These are phyloP conservation scores for Xerus rutilus DNA, from an alignment of 2,797 vertebrate genomes.

Conservation along the genomic window DNA sequence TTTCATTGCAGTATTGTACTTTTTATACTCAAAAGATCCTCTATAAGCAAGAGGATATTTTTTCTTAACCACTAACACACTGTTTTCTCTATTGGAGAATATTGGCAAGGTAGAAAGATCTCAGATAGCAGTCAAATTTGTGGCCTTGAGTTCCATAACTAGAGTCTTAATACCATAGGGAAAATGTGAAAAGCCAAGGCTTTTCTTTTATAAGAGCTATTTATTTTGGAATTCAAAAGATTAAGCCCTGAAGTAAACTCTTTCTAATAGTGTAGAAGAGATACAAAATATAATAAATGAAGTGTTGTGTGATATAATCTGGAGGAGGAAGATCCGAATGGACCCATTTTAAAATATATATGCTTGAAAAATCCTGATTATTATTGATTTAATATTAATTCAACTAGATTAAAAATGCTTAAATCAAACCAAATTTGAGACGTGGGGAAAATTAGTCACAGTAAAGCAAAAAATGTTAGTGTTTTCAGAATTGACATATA, in stretches of 20 bases:
- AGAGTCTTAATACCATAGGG: background rate
- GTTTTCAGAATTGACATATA: background rate
- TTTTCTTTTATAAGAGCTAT: slow-evolving; percentile 2
- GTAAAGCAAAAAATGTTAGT: background rate
- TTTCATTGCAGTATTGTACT: background rate
- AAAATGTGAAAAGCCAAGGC: background rate
- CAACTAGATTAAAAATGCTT: background rate
- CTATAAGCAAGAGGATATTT: background rate
- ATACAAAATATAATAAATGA: background rate
- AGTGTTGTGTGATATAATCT: background rate
- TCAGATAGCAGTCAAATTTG: background rate
- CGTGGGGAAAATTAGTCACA: background rate
- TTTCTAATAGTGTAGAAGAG: background rate
- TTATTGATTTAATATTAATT: background rate
- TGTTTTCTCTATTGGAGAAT: background rate
- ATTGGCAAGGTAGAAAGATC: background rate
- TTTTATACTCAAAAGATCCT: background rate
- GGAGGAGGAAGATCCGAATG: rapidly evolving
- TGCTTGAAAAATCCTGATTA: background rate
- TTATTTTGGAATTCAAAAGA: background rate
- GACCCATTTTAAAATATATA: background rate
- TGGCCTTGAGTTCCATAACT: background rate
- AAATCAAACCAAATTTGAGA: background rate
- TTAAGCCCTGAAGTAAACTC: background rate
- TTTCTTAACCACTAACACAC: background rate